Base-by-base conservation (phyloP, 2,888 invertebrate species). In the Aleiodes alternator region DNA sequence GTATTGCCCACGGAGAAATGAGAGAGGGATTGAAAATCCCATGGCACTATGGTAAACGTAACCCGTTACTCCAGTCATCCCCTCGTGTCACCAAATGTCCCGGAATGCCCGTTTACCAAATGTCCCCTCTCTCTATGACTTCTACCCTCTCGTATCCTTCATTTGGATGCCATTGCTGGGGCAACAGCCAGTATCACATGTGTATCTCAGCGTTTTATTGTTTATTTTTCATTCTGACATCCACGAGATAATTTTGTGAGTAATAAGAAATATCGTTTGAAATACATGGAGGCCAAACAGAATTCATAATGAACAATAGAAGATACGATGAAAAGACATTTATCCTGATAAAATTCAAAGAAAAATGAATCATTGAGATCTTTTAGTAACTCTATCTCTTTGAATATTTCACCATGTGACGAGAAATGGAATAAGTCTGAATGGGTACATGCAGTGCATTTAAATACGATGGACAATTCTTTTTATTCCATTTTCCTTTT, bases 11-110 rank as follows among this genome's bases (percentile, higher is more conserved):
- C 29, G 51, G 68, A 50, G 23, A 14, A 29, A 69, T 50, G 12
- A 43, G 61, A 72, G 48, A 69, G 69, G 69, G 69, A 71, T 72
- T 31, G 72, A 64, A 50, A 76, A 70, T 70, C 73, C 72, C 61
- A 59, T 66, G 51, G 43, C 48, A 57, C 55, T 48, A 70, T 71
- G 69, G 69, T 29, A 72, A 69, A 73, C 34, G 66, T 70, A 78
- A 80, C 78, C 78, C 79, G 73, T 75, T 78, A 69, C 72, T 69
- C 70, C 55, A 68, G 68, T 48, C 73, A 34, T 43, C 14, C 59
- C 73, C 75, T 76, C 51, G 34, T 72, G 69, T 68, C 69, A 43
- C 64, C 53, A 51, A 77, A 73, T 75, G 70, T 76, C 68, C 64
- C 50, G 61, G 72, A 77, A 73, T 69, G 70, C 64, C 68, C 71